Evolutionary conservation across 1,140 invertebrate genomes (phyloP).

Genomic region (Drosophila mauritiana): DNA sequence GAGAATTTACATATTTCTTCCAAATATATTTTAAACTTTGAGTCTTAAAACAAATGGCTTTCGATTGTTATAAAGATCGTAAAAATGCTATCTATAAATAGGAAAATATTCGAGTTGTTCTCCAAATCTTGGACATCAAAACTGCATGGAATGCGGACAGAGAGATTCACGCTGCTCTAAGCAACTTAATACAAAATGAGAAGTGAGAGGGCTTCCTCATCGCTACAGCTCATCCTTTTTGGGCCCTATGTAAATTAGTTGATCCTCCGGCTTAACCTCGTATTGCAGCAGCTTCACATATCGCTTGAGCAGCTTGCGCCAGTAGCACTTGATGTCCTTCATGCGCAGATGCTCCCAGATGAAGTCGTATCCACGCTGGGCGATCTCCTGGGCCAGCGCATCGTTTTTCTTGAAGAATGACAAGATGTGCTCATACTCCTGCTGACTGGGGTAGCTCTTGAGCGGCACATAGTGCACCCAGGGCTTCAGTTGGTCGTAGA

Average conservation of each 20-base stretch:
- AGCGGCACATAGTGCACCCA: conserved; percentile 99
- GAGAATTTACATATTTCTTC: conserved; percentile 11
- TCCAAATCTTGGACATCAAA: background rate
- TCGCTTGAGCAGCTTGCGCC: conserved; percentile 91
- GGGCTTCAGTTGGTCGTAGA: conserved; percentile 95
- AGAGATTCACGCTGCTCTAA: background rate
- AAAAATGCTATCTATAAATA: background rate
- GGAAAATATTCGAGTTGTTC: background rate
- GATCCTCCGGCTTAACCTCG: conserved; percentile 86
- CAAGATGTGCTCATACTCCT: conserved; percentile 90
- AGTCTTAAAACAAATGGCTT: conserved; percentile 17
- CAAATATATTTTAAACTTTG: background rate
- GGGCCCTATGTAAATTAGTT: conserved; percentile 84
- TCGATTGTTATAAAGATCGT: background rate
- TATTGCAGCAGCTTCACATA: conserved; percentile 93
- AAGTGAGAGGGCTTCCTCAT: background rate
- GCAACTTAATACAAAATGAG: background rate
- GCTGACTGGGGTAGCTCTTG: conserved; percentile 88
- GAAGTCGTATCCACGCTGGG: conserved; percentile 92
- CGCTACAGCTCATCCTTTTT: conserved; percentile 58
- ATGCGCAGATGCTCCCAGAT: conserved; percentile 94
- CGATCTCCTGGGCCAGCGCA: conserved; percentile 90
- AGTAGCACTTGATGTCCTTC: conserved; percentile 94
- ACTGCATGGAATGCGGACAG: background rate
- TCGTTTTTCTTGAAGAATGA: conserved; percentile 93